Base-by-base conservation (phyloP, 2,797 vertebrate species). In the Gymnothorax javanicus region DNA sequence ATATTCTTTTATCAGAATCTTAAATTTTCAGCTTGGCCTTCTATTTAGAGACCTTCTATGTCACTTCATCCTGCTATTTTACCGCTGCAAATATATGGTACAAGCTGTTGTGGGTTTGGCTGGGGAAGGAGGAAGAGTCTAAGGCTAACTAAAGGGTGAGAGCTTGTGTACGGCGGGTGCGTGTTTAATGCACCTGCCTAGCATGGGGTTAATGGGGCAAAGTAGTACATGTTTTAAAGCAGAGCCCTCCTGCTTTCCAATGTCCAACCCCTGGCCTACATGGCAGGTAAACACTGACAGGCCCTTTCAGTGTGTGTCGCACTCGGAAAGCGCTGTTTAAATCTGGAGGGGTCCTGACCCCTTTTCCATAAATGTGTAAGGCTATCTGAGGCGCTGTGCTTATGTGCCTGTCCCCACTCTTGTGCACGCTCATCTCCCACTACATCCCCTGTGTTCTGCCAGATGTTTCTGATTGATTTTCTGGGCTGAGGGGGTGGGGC, bases 381-480 rank as follows among this genome's bases (percentile, higher is more conserved):
- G 90, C 93, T 91, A 89, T 90, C 92, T 91, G 88, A 52, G 4
- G 87, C 84, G 92, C 86, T 88, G 50, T 2, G 85, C 64, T 67
- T 91, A 84, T 93, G 92, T 92, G 77, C 75, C 83, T 43, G 56
- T 56, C 88, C 86, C 93, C 84, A 67, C 89, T 87, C 82, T 86
- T 89, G 89, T 88, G 89, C 89, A 90, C 90, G 86, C 88, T 17
- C 23, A 77, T 33, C 0, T 75, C 83, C 89, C 90, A 89, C 88
- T 89, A 87, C 84, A 87, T 88, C 62, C 71, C 87, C 85, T 83
- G 93, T 94, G 91, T 93, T 92, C 89, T 90, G 91, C 91, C 90
- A 94, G 94, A 91, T 92, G 89, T 94, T 90, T 90, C 90, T 90
- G 93, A 95, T 94, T 94, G 94, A 94, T 95, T 92, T 91, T 75